Evolutionary conservation across 1,140 invertebrate genomes (phyloP).

Genomic region (Cepaea nemoralis): DNA sequence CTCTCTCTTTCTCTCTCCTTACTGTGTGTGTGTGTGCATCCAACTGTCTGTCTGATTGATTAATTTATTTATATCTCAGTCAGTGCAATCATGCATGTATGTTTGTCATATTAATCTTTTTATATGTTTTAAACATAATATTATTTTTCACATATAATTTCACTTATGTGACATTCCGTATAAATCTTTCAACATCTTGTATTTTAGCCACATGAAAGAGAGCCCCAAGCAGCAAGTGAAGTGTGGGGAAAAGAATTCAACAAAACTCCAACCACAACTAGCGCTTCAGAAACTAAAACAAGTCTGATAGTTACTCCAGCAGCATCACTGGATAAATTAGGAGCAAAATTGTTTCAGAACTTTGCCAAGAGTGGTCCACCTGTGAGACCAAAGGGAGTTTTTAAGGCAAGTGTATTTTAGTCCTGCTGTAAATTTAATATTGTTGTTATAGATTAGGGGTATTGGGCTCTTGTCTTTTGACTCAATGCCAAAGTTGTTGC

Average conservation of each 20-base stretch:
- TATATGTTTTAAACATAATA: not conserved
- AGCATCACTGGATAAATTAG: constrained; percentile 15
- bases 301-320: not conserved
- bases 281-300: not conserved
- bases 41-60: too few species aligned
- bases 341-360: constrained; percentile 19
- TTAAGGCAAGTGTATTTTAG: constrained; percentile 16
- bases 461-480: too few species aligned
- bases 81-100: too few species aligned
- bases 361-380: not conserved
- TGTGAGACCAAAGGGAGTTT: not conserved
- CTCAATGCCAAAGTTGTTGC: too few species aligned
- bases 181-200: too few species aligned
- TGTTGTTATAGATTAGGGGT: too few species aligned
- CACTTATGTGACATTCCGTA: too few species aligned
- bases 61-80: too few species aligned
- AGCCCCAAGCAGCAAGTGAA: not conserved
- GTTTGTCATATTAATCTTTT: too few species aligned
- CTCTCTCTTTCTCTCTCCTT: too few species aligned
- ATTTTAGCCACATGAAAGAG: not conserved
- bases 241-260: constrained; percentile 33
- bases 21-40: too few species aligned
- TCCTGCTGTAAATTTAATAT: too few species aligned
- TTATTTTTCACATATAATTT: not conserved
- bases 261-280: not conserved